Conservation (phyloP, 2,113 vertebrate genomes). For the Solea senegalensis region DNA sequence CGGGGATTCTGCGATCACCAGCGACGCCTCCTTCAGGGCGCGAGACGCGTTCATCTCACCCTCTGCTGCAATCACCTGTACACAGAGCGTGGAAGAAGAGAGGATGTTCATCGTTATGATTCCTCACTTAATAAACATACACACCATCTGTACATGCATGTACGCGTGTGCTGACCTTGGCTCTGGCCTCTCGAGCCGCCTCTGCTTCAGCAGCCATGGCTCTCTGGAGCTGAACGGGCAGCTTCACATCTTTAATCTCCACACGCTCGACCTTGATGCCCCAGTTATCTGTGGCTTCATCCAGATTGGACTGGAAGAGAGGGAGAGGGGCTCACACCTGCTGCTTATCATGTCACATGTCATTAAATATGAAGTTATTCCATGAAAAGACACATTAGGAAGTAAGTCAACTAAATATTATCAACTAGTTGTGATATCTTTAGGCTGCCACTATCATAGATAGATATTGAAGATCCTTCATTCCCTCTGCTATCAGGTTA, state of each 20-base stretch:
- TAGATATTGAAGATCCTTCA: no score
- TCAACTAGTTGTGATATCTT: no score
- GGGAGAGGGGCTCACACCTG: neutral
- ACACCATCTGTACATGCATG: neutral
- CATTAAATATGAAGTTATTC: neutral
- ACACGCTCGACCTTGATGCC: constrained; percentile 89
- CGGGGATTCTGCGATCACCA: constrained; percentile 85
- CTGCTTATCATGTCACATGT: neutral
- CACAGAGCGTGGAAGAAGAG: neutral
- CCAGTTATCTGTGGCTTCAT: constrained; percentile 87
- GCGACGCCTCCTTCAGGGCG: constrained; percentile 87
- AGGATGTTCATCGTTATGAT: neutral
- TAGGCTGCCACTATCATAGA: no score
- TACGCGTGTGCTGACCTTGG: constrained; percentile 80
- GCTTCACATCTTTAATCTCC: constrained; percentile 90
- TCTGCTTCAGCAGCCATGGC: constrained; percentile 91
- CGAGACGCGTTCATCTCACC: constrained; percentile 90
- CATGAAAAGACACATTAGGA: neutral
- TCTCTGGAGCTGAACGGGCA: constrained; percentile 87
- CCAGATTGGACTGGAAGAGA: constrained; percentile 74
- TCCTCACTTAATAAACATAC: neutral
- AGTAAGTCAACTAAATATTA: no score
- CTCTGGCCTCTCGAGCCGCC: constrained; percentile 85
- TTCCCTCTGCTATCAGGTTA: no score
- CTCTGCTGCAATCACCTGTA: constrained; percentile 83